These are phyloP conservation scores for Regulus satrapa DNA, from an alignment of 2,113 vertebrate species.

Conservation along the genomic window DNA sequence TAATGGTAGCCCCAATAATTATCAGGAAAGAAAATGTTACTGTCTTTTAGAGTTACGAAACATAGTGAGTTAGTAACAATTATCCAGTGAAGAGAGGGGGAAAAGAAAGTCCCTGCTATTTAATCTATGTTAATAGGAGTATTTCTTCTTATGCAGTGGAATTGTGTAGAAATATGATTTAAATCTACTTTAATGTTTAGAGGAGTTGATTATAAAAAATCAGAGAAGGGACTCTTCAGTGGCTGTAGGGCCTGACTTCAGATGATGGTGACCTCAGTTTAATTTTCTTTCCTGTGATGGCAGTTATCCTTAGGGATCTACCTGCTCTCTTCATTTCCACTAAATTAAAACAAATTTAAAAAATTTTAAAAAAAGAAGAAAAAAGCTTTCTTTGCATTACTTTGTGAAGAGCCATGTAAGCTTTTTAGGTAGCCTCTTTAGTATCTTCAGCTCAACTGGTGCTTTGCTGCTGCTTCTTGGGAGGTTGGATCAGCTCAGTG, in stretches of 20 bases:
- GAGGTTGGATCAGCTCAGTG: neutral
- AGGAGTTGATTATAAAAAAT: neutral
- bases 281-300: neutral
- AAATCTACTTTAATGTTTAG: neutral
- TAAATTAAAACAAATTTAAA: too few species aligned
- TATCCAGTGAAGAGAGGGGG: rapidly evolving
- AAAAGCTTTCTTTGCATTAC: neutral
- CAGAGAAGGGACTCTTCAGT: neutral
- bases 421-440: neutral
- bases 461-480: neutral
- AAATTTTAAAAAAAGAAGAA: neutral
- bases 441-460: neutral
- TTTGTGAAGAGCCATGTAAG: neutral
- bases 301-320: neutral
- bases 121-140: neutral
- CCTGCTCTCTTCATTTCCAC: neutral
- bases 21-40: neutral
- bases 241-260: neutral
- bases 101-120: neutral
- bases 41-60: neutral
- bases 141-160: neutral
- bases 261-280: neutral
- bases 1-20: neutral
- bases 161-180: neutral
- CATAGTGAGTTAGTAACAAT: neutral